Percentiles rank a stretch among this genome's conserved stretches.
Evolutionary conservation across 2,797 vertebrate genomes (phyloP).

Genomic region (Pempheris klunzingeri): DNA sequence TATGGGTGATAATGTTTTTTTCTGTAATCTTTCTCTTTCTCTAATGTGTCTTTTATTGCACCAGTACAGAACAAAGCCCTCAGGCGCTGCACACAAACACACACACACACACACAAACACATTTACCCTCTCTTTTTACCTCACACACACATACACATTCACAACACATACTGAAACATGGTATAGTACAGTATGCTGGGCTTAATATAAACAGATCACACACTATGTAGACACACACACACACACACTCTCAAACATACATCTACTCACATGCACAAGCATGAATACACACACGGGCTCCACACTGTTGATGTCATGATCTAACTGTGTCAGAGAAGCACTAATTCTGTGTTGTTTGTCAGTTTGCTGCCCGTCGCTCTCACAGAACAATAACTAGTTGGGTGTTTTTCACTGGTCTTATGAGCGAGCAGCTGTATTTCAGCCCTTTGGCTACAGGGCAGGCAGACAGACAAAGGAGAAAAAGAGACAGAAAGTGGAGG

Average conservation of each 20-base stretch:
- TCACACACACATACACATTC: conserved; percentile 21
- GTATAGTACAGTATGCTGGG: conserved; percentile 40
- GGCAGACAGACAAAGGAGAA: conserved; percentile 55
- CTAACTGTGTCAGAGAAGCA: conserved; percentile 49
- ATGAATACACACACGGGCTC: conserved; percentile 12
- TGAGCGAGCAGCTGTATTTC: conserved; percentile 62
- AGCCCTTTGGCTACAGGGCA: conserved; percentile 57
- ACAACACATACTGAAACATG: conserved; percentile 42
- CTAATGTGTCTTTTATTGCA: conserved; percentile 86
- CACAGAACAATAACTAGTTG: conserved; percentile 69
- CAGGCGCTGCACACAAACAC: conserved; percentile 60
- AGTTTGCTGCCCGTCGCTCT: conserved; percentile 63
- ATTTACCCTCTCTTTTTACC: conserved; percentile 10
- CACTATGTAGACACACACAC: conserved; percentile 23
- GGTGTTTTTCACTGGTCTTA: conserved; percentile 67
- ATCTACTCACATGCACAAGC: not conserved
- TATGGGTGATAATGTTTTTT: conserved; percentile 74
- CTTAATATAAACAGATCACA: conserved; percentile 61
- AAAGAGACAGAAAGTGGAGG: conserved; percentile 60
- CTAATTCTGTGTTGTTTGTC: conserved; percentile 70
- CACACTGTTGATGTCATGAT: conserved; percentile 33
- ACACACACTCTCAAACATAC: conserved; percentile 6
- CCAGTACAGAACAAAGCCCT: conserved; percentile 78
- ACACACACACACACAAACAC: conserved; percentile 30
- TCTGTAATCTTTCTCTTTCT: conserved; percentile 79